Percentiles rank a stretch among this genome's conserved stretches.
Evolutionary conservation across 1,140 invertebrate species (phyloP).

Genomic region (Pinna nobilis): DNA sequence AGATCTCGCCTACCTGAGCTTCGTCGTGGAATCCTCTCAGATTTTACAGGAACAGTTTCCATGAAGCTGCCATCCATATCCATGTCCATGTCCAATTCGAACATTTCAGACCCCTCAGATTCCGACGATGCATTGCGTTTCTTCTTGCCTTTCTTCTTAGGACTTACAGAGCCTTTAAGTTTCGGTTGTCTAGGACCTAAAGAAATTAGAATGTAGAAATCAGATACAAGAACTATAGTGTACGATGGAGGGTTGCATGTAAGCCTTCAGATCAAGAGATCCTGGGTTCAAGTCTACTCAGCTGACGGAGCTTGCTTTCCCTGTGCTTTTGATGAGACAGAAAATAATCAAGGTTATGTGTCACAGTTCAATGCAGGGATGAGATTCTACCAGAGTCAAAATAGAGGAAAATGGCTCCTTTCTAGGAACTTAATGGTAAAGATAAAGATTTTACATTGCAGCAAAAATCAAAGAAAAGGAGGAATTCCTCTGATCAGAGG

Average conservation of each 20-base stretch:
- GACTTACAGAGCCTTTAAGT: slow-evolving; percentile 26
- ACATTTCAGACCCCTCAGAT: slow-evolving; percentile 48
- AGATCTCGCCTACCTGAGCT: slow-evolving; percentile 52
- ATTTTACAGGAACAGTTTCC: slow-evolving; percentile 30
- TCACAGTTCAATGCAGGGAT: too few species aligned
- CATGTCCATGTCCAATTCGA: slow-evolving; percentile 48
- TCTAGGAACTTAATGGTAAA: too few species aligned
- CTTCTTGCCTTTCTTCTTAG: slow-evolving; percentile 58
- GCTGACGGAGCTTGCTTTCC: background rate
- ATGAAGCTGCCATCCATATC: slow-evolving; percentile 59
- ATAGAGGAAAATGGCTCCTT: too few species aligned
- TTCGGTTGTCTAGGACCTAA: background rate
- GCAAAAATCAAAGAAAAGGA: too few species aligned
- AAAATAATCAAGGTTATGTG: too few species aligned
- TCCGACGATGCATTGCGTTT: slow-evolving; percentile 71
- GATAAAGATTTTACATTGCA: too few species aligned
- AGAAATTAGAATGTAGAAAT: background rate
- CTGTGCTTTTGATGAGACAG: background rate
- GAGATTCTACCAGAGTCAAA: too few species aligned
- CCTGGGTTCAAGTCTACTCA: background rate
- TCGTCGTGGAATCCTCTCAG: slow-evolving; percentile 52
- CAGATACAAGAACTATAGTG: background rate
- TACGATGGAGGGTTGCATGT: background rate
- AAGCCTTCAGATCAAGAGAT: background rate
- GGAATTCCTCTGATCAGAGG: too few species aligned